phyloP scores from a whole-genome alignment of 2,113 vertebrate species.

The Thalassarche chlororhynchos region DNA sequence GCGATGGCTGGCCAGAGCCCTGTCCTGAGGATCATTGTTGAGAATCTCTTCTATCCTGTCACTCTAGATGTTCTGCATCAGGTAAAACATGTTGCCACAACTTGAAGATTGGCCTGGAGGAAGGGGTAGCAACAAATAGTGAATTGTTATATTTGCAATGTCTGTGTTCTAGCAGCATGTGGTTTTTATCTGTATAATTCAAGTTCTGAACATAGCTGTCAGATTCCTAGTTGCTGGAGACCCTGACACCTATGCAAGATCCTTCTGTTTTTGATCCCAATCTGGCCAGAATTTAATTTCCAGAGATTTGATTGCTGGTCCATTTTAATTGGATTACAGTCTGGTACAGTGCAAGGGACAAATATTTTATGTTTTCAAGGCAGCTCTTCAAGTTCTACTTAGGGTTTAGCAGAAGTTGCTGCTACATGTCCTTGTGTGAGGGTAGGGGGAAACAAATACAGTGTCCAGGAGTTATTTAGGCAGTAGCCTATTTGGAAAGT shows the following conservation, averaged over 20 bases:
- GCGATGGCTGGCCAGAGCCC: slow-evolving; percentile 83
- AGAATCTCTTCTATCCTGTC: slow-evolving; percentile 95
- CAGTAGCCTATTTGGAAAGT: neutral
- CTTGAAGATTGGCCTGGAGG: neutral
- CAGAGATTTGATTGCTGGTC: neutral
- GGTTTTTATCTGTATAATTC: neutral
- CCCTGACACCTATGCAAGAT: neutral
- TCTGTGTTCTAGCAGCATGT: neutral
- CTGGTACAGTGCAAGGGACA: neutral
- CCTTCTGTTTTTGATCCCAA: neutral
- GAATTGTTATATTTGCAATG: neutral
- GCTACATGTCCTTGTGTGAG: fast-evolving
- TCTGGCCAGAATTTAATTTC: neutral
- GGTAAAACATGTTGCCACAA: slow-evolving; percentile 54
- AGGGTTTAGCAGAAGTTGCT: neutral
- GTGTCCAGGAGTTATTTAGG: neutral
- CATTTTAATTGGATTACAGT: neutral
- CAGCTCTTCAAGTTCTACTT: neutral
- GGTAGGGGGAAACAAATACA: neutral
- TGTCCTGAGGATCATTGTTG: slow-evolving; percentile 93
- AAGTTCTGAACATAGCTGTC: neutral
- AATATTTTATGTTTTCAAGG: neutral
- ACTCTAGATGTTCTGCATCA: slow-evolving; percentile 94
- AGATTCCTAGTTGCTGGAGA: neutral
- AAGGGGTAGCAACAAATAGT: neutral